These are phyloP conservation scores for Spilogale gracilis DNA, from an alignment of 2,113 vertebrate genomes.

Conservation along the genomic window DNA sequence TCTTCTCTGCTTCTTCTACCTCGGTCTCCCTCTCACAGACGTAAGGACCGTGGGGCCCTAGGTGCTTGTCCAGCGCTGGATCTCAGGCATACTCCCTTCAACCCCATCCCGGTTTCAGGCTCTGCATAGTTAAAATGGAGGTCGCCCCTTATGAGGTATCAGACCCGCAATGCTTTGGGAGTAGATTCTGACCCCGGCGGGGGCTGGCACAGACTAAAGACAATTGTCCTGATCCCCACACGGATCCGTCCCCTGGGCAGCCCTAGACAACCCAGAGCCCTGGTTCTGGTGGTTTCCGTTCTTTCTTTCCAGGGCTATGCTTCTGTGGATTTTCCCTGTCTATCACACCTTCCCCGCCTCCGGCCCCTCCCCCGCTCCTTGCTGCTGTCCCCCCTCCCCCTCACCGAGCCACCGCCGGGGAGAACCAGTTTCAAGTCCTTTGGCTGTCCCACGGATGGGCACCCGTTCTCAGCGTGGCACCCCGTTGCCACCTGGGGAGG, in stretches of 20 bases:
- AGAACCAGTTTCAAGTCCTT: background rate
- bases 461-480: too few relatives aligned
- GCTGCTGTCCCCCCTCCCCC: background rate
- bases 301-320: background rate
- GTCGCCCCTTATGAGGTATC: background rate
- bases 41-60: background rate
- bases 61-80: background rate
- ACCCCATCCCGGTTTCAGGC: background rate
- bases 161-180: background rate
- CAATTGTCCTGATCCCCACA: background rate
- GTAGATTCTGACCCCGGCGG: background rate
- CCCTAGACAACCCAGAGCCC: background rate
- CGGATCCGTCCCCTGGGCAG: background rate
- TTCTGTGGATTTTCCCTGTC: background rate
- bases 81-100: background rate
- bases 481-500: background rate
- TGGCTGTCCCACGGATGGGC: background rate
- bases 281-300: background rate
- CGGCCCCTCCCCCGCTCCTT: background rate
- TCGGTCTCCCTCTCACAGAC: background rate
- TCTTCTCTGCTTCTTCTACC: background rate
- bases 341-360: background rate
- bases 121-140: background rate
- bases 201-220: background rate
- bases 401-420: background rate